A percentile compares a stretch with the other conserved stretches of the same genome.
Evolutionary conservation across 1,140 invertebrate species (phyloP).

Genomic region (Lepidurus apus): DNA sequence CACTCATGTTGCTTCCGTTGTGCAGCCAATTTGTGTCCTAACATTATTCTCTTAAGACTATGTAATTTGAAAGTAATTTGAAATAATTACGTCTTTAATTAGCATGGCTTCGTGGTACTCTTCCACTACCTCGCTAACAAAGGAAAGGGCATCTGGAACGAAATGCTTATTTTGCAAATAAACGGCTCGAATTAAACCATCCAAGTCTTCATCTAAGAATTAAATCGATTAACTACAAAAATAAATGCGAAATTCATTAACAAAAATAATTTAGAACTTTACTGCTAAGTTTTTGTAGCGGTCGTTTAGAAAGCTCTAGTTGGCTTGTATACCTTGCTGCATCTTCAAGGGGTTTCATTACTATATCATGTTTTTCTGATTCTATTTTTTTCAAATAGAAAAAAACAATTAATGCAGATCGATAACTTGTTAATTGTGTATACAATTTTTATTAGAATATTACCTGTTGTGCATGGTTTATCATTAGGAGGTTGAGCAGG

Average conservation of each 20-base stretch:
- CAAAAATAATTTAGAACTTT: neutral
- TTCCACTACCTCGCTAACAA: neutral
- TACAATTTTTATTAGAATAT: neutral
- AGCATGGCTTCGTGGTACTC: neutral
- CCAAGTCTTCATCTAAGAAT: neutral
- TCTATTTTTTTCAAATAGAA: neutral
- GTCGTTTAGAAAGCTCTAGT: neutral
- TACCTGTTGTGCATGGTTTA: conserved; percentile 8
- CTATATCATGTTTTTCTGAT: neutral
- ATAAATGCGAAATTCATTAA: neutral
- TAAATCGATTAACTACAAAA: neutral
- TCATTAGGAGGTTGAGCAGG: neutral
- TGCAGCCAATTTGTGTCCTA: neutral
- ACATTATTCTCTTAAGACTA: neutral
- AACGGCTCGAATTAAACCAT: neutral
- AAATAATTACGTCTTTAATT: neutral
- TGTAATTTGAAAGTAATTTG: neutral
- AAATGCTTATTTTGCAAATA: neutral
- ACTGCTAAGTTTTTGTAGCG: neutral
- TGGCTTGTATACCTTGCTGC: neutral
- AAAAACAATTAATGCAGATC: neutral
- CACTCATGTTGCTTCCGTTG: neutral
- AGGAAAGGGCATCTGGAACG: neutral
- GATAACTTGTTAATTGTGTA: neutral
- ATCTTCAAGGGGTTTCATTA: neutral